Evolutionary conservation across 2,797 vertebrate genomes (phyloP).

Genomic region (Hemitrygon akajei): DNA sequence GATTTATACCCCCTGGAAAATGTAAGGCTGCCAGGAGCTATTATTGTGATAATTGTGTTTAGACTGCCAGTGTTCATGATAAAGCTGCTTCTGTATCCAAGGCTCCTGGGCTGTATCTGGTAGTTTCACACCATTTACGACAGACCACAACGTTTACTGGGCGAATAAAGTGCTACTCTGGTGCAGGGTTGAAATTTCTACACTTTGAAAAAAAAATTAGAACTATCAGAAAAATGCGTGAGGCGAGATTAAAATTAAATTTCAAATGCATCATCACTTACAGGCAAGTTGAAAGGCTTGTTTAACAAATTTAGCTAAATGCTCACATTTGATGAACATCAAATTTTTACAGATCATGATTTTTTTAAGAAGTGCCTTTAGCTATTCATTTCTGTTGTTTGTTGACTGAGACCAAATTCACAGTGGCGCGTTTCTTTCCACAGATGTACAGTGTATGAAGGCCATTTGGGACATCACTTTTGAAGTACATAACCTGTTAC

Average conservation of each 20-base stretch:
- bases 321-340: background rate
- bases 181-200: background rate
- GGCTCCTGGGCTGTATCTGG: background rate
- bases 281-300: slow-evolving; percentile 2
- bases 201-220: background rate
- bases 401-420: background rate
- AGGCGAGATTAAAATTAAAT: background rate
- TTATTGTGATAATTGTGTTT: slow-evolving; percentile 12
- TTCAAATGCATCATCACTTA: background rate
- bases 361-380: background rate
- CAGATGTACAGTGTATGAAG: background rate
- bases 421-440: background rate
- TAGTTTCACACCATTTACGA: background rate
- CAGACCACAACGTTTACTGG: background rate
- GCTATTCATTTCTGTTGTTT: background rate
- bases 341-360: slow-evolving; percentile 7
- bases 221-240: background rate
- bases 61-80: background rate
- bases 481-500: background rate
- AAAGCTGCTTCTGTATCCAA: background rate
- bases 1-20: slow-evolving; percentile 1
- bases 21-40: background rate
- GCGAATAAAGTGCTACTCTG: background rate
- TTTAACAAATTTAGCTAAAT: slow-evolving; percentile 27
- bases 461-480: background rate